These are phyloP conservation scores for Zele albiditarsus DNA, from an alignment of 2,888 invertebrate species.

Conservation along the genomic window DNA sequence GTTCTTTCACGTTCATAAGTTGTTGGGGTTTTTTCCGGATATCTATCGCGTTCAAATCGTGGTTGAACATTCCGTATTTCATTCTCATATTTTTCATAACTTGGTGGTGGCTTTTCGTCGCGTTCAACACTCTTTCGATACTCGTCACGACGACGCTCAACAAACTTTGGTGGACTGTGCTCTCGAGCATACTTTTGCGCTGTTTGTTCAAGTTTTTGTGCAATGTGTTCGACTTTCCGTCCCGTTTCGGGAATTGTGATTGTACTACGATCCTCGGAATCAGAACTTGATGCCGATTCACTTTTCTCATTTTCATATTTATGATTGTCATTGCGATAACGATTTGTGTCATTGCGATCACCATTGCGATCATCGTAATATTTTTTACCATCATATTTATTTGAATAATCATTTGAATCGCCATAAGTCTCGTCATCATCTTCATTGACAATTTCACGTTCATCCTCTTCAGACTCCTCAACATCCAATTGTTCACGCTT, in stretches of 20 bases:
- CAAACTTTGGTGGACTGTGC: conserved; percentile 69
- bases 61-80: conserved; percentile 41
- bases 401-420: conserved; percentile 34
- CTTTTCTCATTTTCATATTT: conserved; percentile 66
- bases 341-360: conserved; percentile 62
- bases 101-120: conserved; percentile 49
- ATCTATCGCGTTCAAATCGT: conserved; percentile 43
- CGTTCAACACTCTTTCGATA: conserved; percentile 57
- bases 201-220: conserved; percentile 70
- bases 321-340: conserved; percentile 52
- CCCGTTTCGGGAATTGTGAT: conserved; percentile 68
- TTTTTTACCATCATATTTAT: conserved; percentile 54
- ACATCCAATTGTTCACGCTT: conserved; percentile 51
- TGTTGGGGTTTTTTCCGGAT: conserved; percentile 41
- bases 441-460: conserved; percentile 59
- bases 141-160: conserved; percentile 62
- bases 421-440: conserved; percentile 53
- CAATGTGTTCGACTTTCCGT: conserved; percentile 70
- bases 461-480: conserved; percentile 64
- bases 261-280: conserved; percentile 69
- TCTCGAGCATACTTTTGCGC: conserved; percentile 71
- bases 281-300: conserved; percentile 60
- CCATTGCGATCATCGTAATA: conserved; percentile 56
- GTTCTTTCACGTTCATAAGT: conserved; percentile 62
- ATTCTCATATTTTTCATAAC: conserved; percentile 60